These are phyloP conservation scores for Polyploca ridens DNA, from an alignment of 2,888 invertebrate species.

Conservation along the genomic window DNA sequence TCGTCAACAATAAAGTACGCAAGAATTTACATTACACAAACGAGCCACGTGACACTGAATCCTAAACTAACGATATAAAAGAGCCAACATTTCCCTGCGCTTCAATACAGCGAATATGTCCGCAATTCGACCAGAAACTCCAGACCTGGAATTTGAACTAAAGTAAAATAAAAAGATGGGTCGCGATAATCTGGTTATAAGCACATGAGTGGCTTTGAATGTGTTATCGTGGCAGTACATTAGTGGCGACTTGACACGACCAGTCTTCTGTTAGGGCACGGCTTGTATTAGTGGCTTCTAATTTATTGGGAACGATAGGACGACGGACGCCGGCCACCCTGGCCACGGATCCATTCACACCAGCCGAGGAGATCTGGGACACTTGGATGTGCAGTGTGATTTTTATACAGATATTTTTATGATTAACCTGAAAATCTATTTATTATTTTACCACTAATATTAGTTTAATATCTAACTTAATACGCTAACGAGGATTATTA, in stretches of 20 bases:
- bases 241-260: constrained; percentile 79
- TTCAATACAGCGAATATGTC: constrained; percentile 62
- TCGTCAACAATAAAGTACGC: constrained; percentile 71
- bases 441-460: no score
- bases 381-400: constrained; percentile 22
- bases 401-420: neutral
- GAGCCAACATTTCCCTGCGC: constrained; percentile 62
- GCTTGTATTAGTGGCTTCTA: constrained; percentile 82
- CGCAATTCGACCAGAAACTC: constrained; percentile 28
- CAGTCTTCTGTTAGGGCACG: constrained; percentile 81
- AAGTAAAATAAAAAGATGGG: constrained; percentile 24
- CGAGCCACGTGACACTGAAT: constrained; percentile 65
- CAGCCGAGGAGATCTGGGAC: constrained; percentile 53
- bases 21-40: constrained; percentile 72
- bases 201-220: constrained; percentile 76
- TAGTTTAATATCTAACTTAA: no score
- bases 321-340: constrained; percentile 83
- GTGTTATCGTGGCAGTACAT: constrained; percentile 80
- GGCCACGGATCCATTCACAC: constrained; percentile 78
- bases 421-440: neutral
- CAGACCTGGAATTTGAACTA: constrained; percentile 28
- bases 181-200: constrained; percentile 48
- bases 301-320: constrained; percentile 82
- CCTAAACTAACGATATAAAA: constrained; percentile 75
- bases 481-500: no score